Base-by-base conservation (phyloP, 2,797 vertebrate genomes). In the Megalops cyprinoides region DNA sequence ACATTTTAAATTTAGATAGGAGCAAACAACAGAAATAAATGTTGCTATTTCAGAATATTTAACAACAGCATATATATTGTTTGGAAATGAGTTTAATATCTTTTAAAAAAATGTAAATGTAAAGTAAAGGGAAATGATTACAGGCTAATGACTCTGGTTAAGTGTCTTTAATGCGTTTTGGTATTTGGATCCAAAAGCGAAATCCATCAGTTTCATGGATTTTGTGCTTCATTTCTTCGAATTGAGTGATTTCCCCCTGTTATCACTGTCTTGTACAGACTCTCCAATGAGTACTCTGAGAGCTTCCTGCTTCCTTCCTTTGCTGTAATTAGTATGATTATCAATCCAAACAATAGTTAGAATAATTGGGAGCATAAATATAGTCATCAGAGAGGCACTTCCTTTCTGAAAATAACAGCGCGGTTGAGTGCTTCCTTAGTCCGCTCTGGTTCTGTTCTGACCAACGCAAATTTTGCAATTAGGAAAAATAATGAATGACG, bases 251-350 rank as follows among this genome's bases (percentile, higher is more conserved):
- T 77, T 77, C 10, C 53, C 34, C 34, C 20, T 15, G 18, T 37
- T 56, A 58, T 77, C 51, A 31, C 12, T 37, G 44, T 37, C 28
- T n/a, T 31, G 34, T 60, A 34, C 15, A 39, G 39, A 62, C 56
- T 58, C 37, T 49, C n/a, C 60, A 49, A 25, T 67, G 56, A 83
- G 81, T 85, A 76, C 77, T 82, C 84, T 83, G 87, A 85, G 84
- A 88, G 90, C 79, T 88, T 91, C 83, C 83, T 89, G 84, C 88
- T 92, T 91, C 89, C 79, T 78, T 85, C 86, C 89, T 87, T 84
- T 85, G 81, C 86, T 88, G 44, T 80, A 84, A 82, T 84, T 84
- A 88, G 81, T 71, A 86, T 28, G 76, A 62, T 85, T 83, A 84
- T 67, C 0, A 85, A 84, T 84, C 84, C 77, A 86, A 86, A 90